These are phyloP conservation scores for Electrophaes corylata DNA, from an alignment of 2,888 invertebrate species.

Conservation along the genomic window DNA sequence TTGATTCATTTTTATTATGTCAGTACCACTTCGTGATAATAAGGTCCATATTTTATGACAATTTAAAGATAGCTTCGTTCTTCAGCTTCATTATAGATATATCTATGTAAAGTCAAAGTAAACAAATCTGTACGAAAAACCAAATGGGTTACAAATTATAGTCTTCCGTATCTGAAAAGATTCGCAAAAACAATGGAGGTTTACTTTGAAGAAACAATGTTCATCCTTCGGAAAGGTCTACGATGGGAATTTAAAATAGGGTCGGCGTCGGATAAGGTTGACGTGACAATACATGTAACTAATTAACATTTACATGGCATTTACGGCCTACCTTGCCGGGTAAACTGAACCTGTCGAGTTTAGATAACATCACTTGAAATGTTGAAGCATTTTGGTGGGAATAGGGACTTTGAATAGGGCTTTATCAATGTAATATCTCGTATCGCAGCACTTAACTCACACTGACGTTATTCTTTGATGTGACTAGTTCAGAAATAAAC, in stretches of 20 bases:
- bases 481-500: no score
- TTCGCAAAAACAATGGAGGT: not conserved
- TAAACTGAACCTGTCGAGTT: slow-evolving; percentile 15
- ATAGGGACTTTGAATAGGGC: slow-evolving; percentile 12
- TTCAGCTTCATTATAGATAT: no score
- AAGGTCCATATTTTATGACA: no score
- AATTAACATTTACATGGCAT: slow-evolving; percentile 52
- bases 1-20: no score
- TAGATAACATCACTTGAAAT: slow-evolving; percentile 25
- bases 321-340: slow-evolving; percentile 23
- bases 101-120: no score
- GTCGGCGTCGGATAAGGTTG: slow-evolving; percentile 58
- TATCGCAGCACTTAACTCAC: not conserved
- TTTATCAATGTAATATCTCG: slow-evolving; percentile 5
- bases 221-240: slow-evolving; percentile 55
- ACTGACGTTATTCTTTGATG: not conserved
- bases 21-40: no score
- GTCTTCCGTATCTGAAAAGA: not conserved
- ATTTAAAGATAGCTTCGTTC: no score
- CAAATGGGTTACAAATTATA: not conserved
- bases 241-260: slow-evolving; percentile 56
- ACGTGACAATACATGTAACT: slow-evolving; percentile 60
- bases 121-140: not conserved
- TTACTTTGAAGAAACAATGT: slow-evolving; percentile 43
- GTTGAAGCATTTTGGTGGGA: slow-evolving; percentile 17